Percentiles rank a stretch among this genome's conserved stretches.
Conservation (phyloP, 2,113 vertebrate species). For the Cryptoleucopteryx plumbea region DNA sequence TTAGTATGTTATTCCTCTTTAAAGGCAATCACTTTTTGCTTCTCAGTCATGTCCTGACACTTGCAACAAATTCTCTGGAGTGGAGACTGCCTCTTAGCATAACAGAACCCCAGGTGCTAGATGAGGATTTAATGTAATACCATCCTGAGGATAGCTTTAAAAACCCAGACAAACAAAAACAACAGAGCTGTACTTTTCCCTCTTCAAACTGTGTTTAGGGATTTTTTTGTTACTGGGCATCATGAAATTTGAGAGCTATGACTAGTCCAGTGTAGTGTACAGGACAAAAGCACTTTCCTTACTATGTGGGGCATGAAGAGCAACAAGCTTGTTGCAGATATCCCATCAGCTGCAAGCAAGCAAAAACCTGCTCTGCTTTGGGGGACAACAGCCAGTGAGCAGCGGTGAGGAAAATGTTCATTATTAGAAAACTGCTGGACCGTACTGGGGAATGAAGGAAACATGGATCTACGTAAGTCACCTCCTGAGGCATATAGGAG, state of each 20-base stretch:
- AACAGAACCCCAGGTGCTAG: not conserved
- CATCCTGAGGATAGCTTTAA: not conserved
- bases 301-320: not conserved
- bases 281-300: not conserved
- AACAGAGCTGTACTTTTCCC: not conserved
- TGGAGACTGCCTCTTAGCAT: not conserved
- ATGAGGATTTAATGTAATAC: not conserved
- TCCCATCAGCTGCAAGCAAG: not conserved
- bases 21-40: not conserved
- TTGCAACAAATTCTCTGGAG: not conserved
- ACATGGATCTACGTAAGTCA: rapidly evolving
- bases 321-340: not conserved
- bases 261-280: not conserved
- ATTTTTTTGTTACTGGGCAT: not conserved
- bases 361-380: not conserved
- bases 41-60: not conserved
- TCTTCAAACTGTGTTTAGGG: not conserved
- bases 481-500: not conserved
- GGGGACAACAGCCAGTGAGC: not conserved
- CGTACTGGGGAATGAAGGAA: not conserved
- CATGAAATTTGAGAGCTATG: not conserved
- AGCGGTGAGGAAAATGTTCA: not conserved
- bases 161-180: not conserved
- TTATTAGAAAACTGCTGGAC: not conserved
- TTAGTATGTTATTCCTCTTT: not conserved